Evolutionary conservation across 2,113 vertebrate genomes (phyloP).

Genomic region (Oreamnos americanus): DNA sequence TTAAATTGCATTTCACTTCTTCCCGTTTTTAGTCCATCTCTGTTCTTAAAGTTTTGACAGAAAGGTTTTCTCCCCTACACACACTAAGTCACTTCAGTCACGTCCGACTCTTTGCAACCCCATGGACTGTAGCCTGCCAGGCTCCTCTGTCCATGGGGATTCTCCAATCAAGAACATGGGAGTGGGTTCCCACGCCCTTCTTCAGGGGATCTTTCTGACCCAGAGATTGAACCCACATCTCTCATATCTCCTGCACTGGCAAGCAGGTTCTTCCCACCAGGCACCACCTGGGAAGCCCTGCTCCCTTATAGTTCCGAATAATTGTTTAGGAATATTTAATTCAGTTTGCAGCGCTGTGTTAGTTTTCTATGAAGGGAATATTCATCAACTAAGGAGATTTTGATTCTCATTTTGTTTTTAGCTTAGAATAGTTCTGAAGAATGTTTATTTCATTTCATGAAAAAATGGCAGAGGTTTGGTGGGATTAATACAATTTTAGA

Average conservation of each 20-base stretch:
- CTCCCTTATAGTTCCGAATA: neutral
- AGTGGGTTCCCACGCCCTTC: fast-evolving
- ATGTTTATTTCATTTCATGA: neutral
- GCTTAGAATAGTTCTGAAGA: neutral
- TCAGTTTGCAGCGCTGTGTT: neutral
- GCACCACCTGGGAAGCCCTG: neutral
- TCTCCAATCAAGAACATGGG: neutral
- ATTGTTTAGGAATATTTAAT: neutral
- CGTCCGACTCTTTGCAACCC: fast-evolving
- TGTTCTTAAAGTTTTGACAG: neutral
- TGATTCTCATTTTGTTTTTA: neutral
- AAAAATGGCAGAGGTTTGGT: neutral
- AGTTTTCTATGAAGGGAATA: neutral
- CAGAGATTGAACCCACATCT: neutral
- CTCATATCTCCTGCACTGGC: neutral
- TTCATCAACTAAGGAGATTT: neutral
- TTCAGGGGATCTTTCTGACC: neutral
- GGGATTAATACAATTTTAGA: neutral
- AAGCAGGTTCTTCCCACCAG: neutral
- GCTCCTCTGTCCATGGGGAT: neutral
- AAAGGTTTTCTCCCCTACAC: neutral
- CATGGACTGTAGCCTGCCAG: neutral
- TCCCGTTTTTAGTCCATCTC: neutral
- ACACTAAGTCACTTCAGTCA: neutral
- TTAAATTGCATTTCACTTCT: neutral